These are phyloP conservation scores for Tetragnatha montana DNA, from an alignment of 2,888 invertebrate genomes.

Conservation along the genomic window DNA sequence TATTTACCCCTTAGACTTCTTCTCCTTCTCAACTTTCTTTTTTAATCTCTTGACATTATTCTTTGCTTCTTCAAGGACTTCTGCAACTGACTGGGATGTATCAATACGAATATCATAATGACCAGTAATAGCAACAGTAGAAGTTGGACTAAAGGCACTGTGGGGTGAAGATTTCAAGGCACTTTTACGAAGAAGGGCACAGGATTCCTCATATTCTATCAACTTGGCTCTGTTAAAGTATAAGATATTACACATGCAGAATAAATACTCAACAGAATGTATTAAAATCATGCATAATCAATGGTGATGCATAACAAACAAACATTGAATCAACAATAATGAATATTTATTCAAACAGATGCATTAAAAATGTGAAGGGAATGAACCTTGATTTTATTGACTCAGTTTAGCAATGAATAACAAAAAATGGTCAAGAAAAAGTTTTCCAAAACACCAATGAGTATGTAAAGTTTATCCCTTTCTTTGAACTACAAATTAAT, in stretches of 20 bases:
- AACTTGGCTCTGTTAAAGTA: slow-evolving; percentile 81
- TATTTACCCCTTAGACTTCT: slow-evolving; percentile 54
- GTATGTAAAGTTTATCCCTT: not conserved
- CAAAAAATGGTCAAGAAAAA: not conserved
- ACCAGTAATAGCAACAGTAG: slow-evolving; percentile 72
- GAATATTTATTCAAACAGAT: not conserved
- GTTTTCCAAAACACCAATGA: not conserved
- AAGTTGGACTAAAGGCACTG: slow-evolving; percentile 73
- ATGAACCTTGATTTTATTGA: no score
- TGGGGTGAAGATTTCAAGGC: slow-evolving; percentile 73
- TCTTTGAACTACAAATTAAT: not conserved
- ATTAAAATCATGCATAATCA: not conserved
- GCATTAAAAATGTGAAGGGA: no score
- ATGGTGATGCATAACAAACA: not conserved
- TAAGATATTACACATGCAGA: slow-evolving; percentile 45
- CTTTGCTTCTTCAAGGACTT: slow-evolving; percentile 85
- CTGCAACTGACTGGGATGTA: slow-evolving; percentile 75
- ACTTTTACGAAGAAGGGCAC: slow-evolving; percentile 82
- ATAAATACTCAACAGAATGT: not conserved
- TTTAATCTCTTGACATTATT: slow-evolving; percentile 81
- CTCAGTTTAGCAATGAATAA: no score
- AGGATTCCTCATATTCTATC: slow-evolving; percentile 89
- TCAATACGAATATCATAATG: slow-evolving; percentile 73
- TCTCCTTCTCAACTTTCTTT: slow-evolving; percentile 71
- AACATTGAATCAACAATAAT: not conserved